Conservation (phyloP, 1,140 invertebrate genomes). For the Chironomus striatipennis region DNA sequence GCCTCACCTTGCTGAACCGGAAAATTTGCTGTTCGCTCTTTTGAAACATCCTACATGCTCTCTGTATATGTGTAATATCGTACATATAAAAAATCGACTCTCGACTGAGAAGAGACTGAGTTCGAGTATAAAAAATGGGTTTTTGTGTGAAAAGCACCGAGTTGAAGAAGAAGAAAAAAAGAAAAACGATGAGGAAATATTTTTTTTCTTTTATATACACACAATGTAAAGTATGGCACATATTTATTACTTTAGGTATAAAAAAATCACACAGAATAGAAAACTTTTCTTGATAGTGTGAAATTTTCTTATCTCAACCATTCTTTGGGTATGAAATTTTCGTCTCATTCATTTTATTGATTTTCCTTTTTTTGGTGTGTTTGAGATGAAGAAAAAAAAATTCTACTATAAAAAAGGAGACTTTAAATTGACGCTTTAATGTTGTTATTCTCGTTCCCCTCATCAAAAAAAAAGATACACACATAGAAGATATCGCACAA, state of each 20-base stretch:
- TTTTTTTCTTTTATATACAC: background rate
- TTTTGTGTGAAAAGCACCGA: background rate
- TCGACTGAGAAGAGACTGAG: background rate
- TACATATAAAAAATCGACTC: background rate
- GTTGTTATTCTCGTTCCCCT: background rate
- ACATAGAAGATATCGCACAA: background rate
- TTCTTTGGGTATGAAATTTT: too few relatives aligned
- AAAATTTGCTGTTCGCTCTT: constrained; percentile 5
- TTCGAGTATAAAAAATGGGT: background rate
- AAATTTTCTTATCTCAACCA: background rate
- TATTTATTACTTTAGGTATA: constrained; percentile 15
- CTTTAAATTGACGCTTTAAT: constrained; percentile 14
- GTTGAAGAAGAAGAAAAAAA: too few relatives aligned
- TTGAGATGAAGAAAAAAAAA: background rate
- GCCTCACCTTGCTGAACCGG: background rate
- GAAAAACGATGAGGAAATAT: too few relatives aligned
- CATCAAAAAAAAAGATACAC: background rate
- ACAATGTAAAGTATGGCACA: constrained; percentile 6
- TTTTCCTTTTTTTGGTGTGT: too few relatives aligned
- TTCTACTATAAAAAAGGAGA: background rate
- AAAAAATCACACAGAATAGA: background rate
- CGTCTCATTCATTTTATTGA: background rate
- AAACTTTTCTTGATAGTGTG: constrained; percentile 1
- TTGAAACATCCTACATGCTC: background rate
- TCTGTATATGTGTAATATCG: background rate